Percentiles rank a stretch among this genome's conserved stretches.
Evolutionary conservation across 2,888 invertebrate genomes (phyloP).

Genomic region (Mythimna loreyi): DNA sequence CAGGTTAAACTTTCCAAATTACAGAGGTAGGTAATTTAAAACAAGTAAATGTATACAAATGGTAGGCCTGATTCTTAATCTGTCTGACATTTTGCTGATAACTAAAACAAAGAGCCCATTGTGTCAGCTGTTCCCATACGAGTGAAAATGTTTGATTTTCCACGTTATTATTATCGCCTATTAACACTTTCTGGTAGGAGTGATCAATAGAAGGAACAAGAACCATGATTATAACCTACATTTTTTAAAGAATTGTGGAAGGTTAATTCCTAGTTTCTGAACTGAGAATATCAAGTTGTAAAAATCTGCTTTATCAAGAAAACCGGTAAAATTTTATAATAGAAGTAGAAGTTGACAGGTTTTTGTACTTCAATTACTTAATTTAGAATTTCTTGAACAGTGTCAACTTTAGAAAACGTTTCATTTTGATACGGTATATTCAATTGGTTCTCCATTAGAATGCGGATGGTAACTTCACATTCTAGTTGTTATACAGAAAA

Average conservation of each 20-base stretch:
- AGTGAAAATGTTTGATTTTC: constrained; percentile 60
- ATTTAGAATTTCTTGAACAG: background rate
- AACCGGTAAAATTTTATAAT: background rate
- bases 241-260: background rate
- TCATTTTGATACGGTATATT: too few relatives aligned
- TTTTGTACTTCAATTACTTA: background rate
- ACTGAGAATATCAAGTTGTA: background rate
- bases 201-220: background rate
- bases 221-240: constrained; percentile 6
- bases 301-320: background rate
- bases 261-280: background rate
- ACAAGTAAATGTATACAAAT: constrained; percentile 14
- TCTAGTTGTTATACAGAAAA: too few relatives aligned
- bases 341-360: background rate
- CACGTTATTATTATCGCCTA: constrained; percentile 36
- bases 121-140: constrained; percentile 50
- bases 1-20: too few relatives aligned
- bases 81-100: constrained; percentile 44
- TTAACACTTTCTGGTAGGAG: constrained; percentile 42
- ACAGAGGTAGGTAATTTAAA: too few relatives aligned
- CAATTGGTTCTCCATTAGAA: too few relatives aligned
- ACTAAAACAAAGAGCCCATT: constrained; percentile 53
- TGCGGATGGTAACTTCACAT: too few relatives aligned
- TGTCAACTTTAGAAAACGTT: too few relatives aligned
- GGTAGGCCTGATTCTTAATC: constrained; percentile 20